These are phyloP conservation scores for Melanotaenia boesemani DNA, from an alignment of 2,797 vertebrate genomes.

Conservation along the genomic window DNA sequence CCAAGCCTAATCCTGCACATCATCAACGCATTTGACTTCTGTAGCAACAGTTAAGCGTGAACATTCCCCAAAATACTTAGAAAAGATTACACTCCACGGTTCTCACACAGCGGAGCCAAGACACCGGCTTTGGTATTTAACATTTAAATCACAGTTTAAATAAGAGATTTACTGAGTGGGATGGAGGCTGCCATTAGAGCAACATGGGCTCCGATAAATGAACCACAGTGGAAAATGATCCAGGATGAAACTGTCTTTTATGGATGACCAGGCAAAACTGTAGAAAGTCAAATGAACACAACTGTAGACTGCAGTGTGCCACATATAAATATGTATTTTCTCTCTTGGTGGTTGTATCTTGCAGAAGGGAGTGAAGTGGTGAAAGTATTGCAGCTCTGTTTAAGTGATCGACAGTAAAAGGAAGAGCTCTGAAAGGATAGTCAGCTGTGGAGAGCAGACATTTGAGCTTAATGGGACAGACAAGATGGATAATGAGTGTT, in stretches of 20 bases:
- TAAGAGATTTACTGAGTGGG: constrained; percentile 7
- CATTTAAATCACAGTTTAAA: constrained; percentile 45
- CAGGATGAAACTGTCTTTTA: constrained; percentile 27
- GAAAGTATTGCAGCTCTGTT: constrained; percentile 7
- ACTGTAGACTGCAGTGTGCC: background rate
- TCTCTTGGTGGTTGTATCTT: background rate
- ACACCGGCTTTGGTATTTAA: constrained; percentile 20
- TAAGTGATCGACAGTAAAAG: constrained; percentile 15
- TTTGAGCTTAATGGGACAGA: constrained; percentile 17
- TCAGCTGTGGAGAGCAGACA: background rate
- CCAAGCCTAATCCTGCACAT: constrained; percentile 11
- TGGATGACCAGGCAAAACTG: constrained; percentile 2
- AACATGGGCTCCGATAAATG: constrained; percentile 23
- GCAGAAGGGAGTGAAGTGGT: background rate
- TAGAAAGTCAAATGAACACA: constrained; percentile 23
- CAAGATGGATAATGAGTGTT: constrained; percentile 14
- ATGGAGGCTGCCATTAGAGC: background rate
- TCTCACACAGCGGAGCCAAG: constrained; percentile 11
- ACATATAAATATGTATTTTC: constrained; percentile 1
- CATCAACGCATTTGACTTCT: background rate
- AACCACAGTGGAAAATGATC: constrained; percentile 28
- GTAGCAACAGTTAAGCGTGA: background rate
- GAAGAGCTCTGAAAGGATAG: constrained; percentile 24
- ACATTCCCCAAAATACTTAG: constrained; percentile 21
- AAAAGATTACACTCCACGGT: constrained; percentile 13